phyloP scores from a whole-genome alignment of 2,888 invertebrate genomes.

The Dynastes maya region DNA sequence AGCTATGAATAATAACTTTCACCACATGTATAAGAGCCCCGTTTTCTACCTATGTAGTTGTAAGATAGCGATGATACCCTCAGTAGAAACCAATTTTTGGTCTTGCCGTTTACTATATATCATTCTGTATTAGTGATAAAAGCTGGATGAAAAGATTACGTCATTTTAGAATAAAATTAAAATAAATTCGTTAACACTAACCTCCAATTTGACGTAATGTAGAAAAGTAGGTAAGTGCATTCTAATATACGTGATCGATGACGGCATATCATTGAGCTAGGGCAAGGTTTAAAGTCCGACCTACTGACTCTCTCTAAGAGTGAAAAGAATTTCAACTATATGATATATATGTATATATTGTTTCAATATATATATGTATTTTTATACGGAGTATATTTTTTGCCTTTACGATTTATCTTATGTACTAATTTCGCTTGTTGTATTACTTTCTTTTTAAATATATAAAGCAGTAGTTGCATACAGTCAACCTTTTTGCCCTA shows the following conservation, averaged over 20 bases:
- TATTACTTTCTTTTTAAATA: slow-evolving; percentile 7
- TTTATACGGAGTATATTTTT: no score
- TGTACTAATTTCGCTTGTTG: not conserved
- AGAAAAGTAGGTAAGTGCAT: not conserved
- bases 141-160: not conserved
- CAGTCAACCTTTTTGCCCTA: not conserved
- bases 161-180: not conserved
- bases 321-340: no score
- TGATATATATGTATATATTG: no score
- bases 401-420: not conserved
- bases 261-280: no score
- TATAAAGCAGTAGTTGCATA: slow-evolving; percentile 5
- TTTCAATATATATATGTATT: no score
- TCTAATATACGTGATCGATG: not conserved
- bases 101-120: not conserved
- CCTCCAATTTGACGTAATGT: not conserved
- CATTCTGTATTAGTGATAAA: not conserved
- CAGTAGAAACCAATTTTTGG: not conserved
- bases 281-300: no score
- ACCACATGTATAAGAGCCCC: not conserved
- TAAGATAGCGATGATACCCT: not conserved
- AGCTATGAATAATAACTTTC: slow-evolving; percentile 2
- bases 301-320: no score
- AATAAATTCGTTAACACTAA: not conserved
- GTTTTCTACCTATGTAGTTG: not conserved